These are phyloP conservation scores for Biston stratarius DNA, from an alignment of 2,888 invertebrate genomes.

Conservation along the genomic window DNA sequence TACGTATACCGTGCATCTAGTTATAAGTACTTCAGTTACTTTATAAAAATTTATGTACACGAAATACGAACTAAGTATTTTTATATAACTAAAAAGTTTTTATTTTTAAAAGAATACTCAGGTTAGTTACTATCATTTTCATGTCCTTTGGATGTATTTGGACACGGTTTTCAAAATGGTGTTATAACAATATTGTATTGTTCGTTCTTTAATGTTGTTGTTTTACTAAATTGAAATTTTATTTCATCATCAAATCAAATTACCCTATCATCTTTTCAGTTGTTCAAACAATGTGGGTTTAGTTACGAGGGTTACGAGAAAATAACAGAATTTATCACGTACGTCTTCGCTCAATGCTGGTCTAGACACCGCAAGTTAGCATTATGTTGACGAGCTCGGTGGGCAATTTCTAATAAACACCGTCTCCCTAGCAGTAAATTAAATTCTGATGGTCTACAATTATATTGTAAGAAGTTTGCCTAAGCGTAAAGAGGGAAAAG, in stretches of 20 bases:
- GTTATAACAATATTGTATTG: too few relatives aligned
- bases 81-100: too few relatives aligned
- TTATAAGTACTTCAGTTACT: too few relatives aligned
- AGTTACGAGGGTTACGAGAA: constrained; percentile 44
- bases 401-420: constrained; percentile 69
- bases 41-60: too few relatives aligned
- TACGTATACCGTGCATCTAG: neutral
- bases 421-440: constrained; percentile 67
- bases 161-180: too few relatives aligned
- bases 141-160: too few relatives aligned
- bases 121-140: too few relatives aligned
- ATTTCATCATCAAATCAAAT: neutral
- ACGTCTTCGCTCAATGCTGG: constrained; percentile 30
- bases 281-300: constrained; percentile 46
- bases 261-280: neutral
- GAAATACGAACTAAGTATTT: too few relatives aligned
- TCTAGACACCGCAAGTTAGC: constrained; percentile 43
- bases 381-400: constrained; percentile 52
- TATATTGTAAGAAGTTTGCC: constrained; percentile 63
- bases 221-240: neutral
- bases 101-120: too few relatives aligned
- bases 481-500: constrained; percentile 51
- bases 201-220: neutral
- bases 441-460: constrained; percentile 73
- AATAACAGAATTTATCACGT: constrained; percentile 57